Evolutionary conservation across 2,113 vertebrate genomes (phyloP).

Genomic region (Pogonocichla stellata): DNA sequence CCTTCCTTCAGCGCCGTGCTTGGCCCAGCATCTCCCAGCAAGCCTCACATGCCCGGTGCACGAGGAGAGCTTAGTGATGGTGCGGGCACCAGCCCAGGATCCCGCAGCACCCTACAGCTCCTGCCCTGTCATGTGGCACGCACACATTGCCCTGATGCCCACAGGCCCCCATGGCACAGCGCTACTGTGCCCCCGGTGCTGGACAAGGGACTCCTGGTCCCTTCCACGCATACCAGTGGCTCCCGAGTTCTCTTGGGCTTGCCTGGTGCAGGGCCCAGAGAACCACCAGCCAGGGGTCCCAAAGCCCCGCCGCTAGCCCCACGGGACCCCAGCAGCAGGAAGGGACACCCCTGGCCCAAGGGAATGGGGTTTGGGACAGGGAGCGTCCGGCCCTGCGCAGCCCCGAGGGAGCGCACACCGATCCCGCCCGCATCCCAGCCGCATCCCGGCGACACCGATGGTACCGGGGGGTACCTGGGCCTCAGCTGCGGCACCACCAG

Average conservation of each 20-base stretch:
- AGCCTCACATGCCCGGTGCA: neutral
- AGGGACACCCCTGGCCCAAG: neutral
- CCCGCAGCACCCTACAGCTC: neutral
- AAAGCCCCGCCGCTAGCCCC: accelerated
- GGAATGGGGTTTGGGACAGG: neutral
- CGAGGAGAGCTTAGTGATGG: neutral
- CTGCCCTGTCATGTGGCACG: neutral
- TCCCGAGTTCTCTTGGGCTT: neutral
- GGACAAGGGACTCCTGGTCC: accelerated
- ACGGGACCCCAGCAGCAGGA: neutral
- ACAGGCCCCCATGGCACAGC: neutral
- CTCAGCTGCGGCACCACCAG: neutral
- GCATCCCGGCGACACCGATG: neutral
- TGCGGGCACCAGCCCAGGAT: too few species aligned
- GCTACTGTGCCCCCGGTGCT: neutral
- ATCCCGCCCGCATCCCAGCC: neutral
- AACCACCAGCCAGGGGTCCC: neutral
- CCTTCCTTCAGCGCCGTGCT: neutral
- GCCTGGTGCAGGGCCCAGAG: neutral
- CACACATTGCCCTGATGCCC: neutral
- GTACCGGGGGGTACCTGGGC: neutral
- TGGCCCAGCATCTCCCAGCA: neutral
- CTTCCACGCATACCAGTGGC: neutral
- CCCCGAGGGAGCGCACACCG: neutral
- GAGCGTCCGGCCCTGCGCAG: neutral